These are phyloP conservation scores for Galeruca laticollis DNA, from an alignment of 2,888 invertebrate genomes.

Conservation along the genomic window DNA sequence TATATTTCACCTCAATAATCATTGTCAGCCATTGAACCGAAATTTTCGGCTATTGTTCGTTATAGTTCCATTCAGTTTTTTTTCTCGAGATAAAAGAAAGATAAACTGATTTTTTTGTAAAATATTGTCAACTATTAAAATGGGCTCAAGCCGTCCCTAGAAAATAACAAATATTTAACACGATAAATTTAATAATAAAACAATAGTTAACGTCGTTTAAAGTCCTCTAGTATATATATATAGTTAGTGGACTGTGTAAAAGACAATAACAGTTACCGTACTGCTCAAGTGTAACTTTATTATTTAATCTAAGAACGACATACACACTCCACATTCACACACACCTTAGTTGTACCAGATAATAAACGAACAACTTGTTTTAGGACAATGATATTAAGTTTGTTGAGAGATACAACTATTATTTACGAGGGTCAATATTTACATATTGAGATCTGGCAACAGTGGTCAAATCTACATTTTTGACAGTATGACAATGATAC, in stretches of 20 bases:
- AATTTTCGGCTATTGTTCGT: conserved; percentile 51
- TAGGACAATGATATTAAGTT: conserved; percentile 5
- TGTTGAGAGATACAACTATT: background rate
- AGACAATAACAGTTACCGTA: conserved; percentile 24
- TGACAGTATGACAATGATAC: no score
- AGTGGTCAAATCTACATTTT: no score
- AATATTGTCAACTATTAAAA: no score
- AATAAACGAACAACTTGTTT: conserved; percentile 15
- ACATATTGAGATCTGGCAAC: no score
- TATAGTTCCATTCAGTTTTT: conserved; percentile 53
- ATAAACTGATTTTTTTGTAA: background rate
- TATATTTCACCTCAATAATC: conserved; percentile 64
- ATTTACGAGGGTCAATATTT: background rate
- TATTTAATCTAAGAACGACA: conserved; percentile 18
- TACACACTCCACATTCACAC: conserved; percentile 3
- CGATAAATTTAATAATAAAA: conserved; percentile 52
- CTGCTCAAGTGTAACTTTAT: conserved; percentile 26
- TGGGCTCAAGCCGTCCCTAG: background rate
- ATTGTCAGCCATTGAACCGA: conserved; percentile 60
- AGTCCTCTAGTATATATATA: conserved; percentile 37
- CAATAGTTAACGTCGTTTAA: conserved; percentile 49
- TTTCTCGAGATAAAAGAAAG: background rate
- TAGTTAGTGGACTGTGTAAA: conserved; percentile 26
- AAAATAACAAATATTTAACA: background rate
- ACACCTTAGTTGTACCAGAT: conserved; percentile 15